Percentiles rank a stretch among this genome's conserved stretches.
phyloP scores from a whole-genome alignment of 1,140 invertebrate genomes.

The Phymastichus coffea region DNA sequence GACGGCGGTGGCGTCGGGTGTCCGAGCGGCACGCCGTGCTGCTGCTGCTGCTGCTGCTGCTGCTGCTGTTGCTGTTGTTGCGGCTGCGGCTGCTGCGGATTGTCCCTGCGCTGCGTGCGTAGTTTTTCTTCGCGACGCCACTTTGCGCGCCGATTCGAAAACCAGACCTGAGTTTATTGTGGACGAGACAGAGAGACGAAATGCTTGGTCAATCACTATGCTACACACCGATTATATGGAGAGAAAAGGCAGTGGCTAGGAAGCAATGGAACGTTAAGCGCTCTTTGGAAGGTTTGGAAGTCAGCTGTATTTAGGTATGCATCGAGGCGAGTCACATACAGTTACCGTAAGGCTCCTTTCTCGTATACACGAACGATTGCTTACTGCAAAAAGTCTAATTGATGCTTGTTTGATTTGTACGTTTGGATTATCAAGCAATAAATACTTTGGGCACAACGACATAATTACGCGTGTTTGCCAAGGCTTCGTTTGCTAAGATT shows the following conservation, averaged over 20 bases:
- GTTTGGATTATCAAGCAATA: no score
- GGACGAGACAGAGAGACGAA: slow-evolving; percentile 51
- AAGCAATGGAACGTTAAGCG: no score
- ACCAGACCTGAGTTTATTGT: slow-evolving; percentile 84
- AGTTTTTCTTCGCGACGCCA: slow-evolving; percentile 98
- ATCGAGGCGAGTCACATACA: no score
- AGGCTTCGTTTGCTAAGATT: no score
- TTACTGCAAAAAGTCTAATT: no score
- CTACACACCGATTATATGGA: slow-evolving; percentile 31
- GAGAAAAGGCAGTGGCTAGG: neutral
- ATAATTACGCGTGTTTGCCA: no score
- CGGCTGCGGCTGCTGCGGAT: slow-evolving; percentile 44
- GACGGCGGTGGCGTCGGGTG: slow-evolving; percentile 56
- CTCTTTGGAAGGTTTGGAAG: no score
- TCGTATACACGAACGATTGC: no score
- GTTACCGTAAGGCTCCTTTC: no score
- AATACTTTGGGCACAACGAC: no score
- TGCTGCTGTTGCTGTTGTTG: slow-evolving; percentile 52
- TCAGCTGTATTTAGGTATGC: no score
- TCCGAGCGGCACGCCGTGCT: slow-evolving; percentile 55
- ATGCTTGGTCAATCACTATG: slow-evolving; percentile 47
- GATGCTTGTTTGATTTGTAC: no score
- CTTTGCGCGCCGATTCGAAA: slow-evolving; percentile 96
- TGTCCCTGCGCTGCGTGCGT: slow-evolving; percentile 76
- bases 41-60: slow-evolving; percentile 43